phyloP scores from a whole-genome alignment of 2,888 invertebrate species.

The Leptinotarsa tumamoca region DNA sequence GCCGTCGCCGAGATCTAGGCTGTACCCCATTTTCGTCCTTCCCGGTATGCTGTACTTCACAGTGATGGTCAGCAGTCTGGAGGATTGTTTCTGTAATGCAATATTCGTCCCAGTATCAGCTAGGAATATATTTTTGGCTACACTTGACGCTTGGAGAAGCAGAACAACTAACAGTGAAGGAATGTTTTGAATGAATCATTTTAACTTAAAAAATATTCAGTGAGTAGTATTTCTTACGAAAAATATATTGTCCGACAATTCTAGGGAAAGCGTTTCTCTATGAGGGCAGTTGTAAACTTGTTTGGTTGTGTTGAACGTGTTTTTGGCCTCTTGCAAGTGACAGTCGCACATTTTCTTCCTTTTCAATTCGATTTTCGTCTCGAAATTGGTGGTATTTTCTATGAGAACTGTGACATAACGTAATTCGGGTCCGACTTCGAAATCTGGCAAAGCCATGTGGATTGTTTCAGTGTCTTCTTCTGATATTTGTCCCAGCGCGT shows the following conservation, averaged over 20 bases:
- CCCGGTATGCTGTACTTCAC: constrained; percentile 59
- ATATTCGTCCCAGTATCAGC: background rate
- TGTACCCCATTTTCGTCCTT: constrained; percentile 60
- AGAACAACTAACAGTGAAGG: no score
- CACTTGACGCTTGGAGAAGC: no score
- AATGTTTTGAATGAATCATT: no score
- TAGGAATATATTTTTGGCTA: no score
- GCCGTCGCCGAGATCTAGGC: constrained; percentile 59
- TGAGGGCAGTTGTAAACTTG: constrained; percentile 62
- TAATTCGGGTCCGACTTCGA: constrained; percentile 52
- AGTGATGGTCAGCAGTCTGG: constrained; percentile 55
- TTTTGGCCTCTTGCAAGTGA: constrained; percentile 48
- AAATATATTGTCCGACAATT: constrained; percentile 55
- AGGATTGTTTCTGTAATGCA: constrained; percentile 25
- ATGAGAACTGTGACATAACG: constrained; percentile 58
- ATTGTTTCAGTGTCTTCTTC: constrained; percentile 52
- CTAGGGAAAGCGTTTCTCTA: constrained; percentile 56
- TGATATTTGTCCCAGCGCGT: constrained; percentile 51
- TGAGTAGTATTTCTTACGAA: constrained; percentile 51
- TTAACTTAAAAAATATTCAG: no score
- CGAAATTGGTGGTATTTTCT: constrained; percentile 57
- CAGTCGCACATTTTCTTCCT: constrained; percentile 62
- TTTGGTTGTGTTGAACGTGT: constrained; percentile 55
- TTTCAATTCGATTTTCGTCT: constrained; percentile 56
- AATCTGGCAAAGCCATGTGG: constrained; percentile 58